A percentile compares a stretch with the other conserved stretches of the same genome.
Evolutionary conservation across 2,888 invertebrate genomes (phyloP).

Genomic region (Oscheius onirici): DNA sequence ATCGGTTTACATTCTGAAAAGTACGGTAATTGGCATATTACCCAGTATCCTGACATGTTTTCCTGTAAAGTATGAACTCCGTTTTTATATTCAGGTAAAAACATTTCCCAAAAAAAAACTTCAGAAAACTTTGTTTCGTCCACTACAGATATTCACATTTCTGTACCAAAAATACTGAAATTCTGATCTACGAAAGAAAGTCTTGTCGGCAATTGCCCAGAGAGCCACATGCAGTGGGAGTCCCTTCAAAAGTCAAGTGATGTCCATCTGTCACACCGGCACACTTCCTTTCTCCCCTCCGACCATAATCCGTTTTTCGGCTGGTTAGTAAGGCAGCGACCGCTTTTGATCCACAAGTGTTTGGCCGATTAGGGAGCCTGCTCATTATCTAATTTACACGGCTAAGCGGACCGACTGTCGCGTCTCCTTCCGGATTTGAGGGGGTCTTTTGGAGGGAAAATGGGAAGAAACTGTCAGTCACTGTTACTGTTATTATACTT

Average conservation of each 20-base stretch:
- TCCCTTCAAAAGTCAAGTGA: slow-evolving; percentile 13
- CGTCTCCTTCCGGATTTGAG: neutral
- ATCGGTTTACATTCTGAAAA: no score
- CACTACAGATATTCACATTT: no score
- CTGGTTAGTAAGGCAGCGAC: neutral
- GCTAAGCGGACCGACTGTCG: neutral
- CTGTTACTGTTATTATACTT: no score
- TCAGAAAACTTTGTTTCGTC: no score
- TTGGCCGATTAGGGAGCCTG: slow-evolving; percentile 2
- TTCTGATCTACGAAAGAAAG: neutral
- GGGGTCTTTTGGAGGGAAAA: no score
- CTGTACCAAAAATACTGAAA: no score
- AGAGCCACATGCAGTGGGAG: no score
- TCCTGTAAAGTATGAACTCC: no score
- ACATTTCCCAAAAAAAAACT: no score
- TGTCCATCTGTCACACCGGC: slow-evolving; percentile 29
- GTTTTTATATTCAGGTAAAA: no score
- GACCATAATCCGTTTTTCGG: slow-evolving; percentile 31
- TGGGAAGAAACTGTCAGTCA: no score
- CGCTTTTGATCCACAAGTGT: slow-evolving; percentile 36
- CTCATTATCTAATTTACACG: slow-evolving; percentile 28
- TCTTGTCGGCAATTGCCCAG: no score
- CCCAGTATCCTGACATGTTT: neutral
- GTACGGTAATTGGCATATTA: neutral
- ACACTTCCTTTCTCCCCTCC: neutral